Evolutionary conservation across 2,888 invertebrate species (phyloP), one percentile per base, ranked within the genome.

Genomic region (Hedya salicella): DNA sequence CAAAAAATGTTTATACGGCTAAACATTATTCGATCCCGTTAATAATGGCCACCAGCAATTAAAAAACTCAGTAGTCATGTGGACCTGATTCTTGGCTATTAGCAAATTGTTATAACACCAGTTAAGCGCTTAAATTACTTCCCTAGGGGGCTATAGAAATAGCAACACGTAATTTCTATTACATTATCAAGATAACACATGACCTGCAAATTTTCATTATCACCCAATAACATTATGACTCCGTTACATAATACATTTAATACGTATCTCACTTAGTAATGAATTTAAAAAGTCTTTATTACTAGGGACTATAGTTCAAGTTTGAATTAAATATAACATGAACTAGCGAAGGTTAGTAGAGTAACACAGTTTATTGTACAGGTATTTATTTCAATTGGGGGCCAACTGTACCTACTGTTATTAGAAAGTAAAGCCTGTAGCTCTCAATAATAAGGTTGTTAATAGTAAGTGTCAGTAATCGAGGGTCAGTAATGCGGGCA

Each of bases 401-500:
- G 59, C 60, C 59, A 60, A n/a, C 25, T 1, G 46, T 21, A 9
- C 30, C 5, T 9, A 36, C 4, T 9, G 36, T 17, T 14, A 40
- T 25, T 52, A 46, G n/a, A 53, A 39, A 46, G 46, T 59, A 25
- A 46, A 25, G 44, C 44, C 36, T 65, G 9, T 30, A n/a, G 1
- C 14, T 49, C 19, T 40, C 6, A 19, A 9, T 9, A 25, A 32
- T 54, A 61, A 53, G 59, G 63, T 68, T 57, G 62, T 50, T 46
- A 61, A 62, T 68, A 48, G 53, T 60, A 52, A 30, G 49, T 17
- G 30, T 50, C 1, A 13, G 61, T 60, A 56, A 70, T 69, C 64
- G 68, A 71, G 73, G 74, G 73, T 72, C 75, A 76, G 72, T 70
- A 78, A 75, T 74, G 77, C 78, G 76, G 73, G 75, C 76, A 76